Base-by-base conservation (phyloP, 2,797 vertebrate genomes). In the Kryptolebias ocellatus region DNA sequence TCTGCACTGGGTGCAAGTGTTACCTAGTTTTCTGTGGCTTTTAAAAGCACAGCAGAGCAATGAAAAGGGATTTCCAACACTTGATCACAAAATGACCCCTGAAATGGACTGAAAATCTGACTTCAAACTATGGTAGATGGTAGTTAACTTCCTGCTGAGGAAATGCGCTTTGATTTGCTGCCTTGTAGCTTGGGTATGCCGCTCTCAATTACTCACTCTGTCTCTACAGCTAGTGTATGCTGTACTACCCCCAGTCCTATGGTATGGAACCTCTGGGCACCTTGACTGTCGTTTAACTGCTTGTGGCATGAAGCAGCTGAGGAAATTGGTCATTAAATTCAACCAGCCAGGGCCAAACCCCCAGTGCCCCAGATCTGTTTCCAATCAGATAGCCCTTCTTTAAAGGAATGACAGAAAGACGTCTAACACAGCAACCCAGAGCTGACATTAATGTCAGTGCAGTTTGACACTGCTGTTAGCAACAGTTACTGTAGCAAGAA, bases 271-370 rank as follows among this genome's bases (percentile, higher is more conserved):
- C 92, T 92, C 92, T 92, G 89, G 92, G 91, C 90, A 94, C 92
- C 93, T 92, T 92, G 90, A 93, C 92, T 93, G 92, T 92, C 89
- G 85, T 93, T 92, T 94, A 94, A 93, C 92, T 93, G 91, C 93
- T 91, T 90, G 92, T 92, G 93, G 94, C 92, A 92, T 86, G 89
- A 92, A 86, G 90, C 89, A 84, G 88, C 81, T 72, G 88, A 94
- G 93, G 92, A 95, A 95, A 93, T 92, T 92, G 92, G 92, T 94
- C 92, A 94, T 94, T 95, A 95, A 94, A 94, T 93, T 87, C 92
- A 93, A 92, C 89, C 86, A 93, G 91, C 90, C 85, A 84, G 87
- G 91, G 90, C 90, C 86, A 80, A 77, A 79, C 90, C 90, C 91
- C 90, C 85, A 82, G 90, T 88, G 92, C 87, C 91, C 92, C 90